These are phyloP conservation scores for Leptogaster cylindrica DNA, from an alignment of 2,888 invertebrate genomes.

Conservation along the genomic window DNA sequence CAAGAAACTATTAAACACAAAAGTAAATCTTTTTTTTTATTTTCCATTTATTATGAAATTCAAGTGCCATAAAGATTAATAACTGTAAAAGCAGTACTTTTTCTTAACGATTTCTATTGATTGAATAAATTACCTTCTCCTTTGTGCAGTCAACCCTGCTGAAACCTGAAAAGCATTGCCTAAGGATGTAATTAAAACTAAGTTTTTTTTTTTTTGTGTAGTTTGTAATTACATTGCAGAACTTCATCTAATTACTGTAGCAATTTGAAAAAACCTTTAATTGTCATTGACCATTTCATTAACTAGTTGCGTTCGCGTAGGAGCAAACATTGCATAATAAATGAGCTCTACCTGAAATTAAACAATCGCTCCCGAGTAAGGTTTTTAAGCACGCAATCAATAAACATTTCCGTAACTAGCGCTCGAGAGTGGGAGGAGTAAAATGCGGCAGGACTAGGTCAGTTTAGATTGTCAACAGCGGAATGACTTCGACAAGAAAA, in stretches of 20 bases:
- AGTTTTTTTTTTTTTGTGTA: too few relatives aligned
- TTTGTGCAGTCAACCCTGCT: too few relatives aligned
- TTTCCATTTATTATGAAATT: too few relatives aligned
- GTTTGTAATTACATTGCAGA: constrained; percentile 2
- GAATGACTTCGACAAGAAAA: constrained; percentile 22
- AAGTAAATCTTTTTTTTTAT: too few relatives aligned
- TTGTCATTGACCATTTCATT: constrained; percentile 35
- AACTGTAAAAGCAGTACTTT: too few relatives aligned
- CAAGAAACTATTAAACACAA: too few relatives aligned
- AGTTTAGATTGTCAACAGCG: constrained; percentile 28
- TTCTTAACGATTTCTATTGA: too few relatives aligned
- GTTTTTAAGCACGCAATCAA: constrained; percentile 29
- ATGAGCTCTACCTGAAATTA: constrained; percentile 16
- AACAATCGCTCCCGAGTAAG: not conserved
- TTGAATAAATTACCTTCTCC: too few relatives aligned
- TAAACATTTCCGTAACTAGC: constrained; percentile 23
- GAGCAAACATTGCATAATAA: constrained; percentile 42
- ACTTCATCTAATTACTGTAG: not conserved
- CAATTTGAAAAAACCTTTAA: constrained; percentile 14
- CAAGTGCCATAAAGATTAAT: too few relatives aligned
- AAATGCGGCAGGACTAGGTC: constrained; percentile 10
- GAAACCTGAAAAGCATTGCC: too few relatives aligned
- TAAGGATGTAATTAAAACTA: too few relatives aligned
- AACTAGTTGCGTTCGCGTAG: constrained; percentile 41
- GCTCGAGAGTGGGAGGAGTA: not conserved